phyloP scores from a whole-genome alignment of 2,113 vertebrate genomes.

The Chaenocephalus aceratus region DNA sequence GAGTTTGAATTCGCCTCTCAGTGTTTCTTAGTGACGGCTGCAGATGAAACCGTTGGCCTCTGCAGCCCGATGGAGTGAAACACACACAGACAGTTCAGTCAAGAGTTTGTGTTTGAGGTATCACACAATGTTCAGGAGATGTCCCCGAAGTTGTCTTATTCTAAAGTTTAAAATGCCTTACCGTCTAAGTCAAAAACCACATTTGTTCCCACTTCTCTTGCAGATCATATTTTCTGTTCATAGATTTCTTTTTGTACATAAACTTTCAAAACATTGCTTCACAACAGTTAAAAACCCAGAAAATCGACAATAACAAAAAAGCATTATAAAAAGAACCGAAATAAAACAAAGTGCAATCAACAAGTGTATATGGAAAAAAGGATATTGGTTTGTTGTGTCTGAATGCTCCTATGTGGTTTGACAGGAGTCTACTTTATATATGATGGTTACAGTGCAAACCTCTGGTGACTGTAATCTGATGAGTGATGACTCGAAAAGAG shows the following conservation, averaged over 20 bases:
- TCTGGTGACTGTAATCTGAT: conserved; percentile 63
- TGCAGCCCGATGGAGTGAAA: conserved; percentile 73
- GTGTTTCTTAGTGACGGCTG: conserved; percentile 72
- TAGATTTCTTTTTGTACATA: no score
- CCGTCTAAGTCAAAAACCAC: background rate
- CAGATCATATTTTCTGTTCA: background rate
- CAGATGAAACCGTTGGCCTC: conserved; percentile 77
- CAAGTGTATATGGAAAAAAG: no score
- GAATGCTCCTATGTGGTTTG: conserved; percentile 32
- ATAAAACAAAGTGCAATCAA: no score
- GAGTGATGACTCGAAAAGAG: conserved; percentile 29
- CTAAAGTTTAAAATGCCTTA: background rate
- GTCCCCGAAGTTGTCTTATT: background rate
- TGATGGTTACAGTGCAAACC: conserved; percentile 70
- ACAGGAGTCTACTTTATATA: conserved; percentile 45
- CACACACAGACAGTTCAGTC: background rate
- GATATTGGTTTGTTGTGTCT: background rate
- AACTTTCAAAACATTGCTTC: no score
- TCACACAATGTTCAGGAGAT: background rate
- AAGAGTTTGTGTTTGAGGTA: background rate
- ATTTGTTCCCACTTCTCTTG: background rate
- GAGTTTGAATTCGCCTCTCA: conserved; percentile 14
- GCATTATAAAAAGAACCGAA: no score
- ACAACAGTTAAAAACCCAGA: no score
- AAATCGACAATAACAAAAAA: no score